phyloP scores from a whole-genome alignment of 2,888 invertebrate species.

The Agrilus mali region DNA sequence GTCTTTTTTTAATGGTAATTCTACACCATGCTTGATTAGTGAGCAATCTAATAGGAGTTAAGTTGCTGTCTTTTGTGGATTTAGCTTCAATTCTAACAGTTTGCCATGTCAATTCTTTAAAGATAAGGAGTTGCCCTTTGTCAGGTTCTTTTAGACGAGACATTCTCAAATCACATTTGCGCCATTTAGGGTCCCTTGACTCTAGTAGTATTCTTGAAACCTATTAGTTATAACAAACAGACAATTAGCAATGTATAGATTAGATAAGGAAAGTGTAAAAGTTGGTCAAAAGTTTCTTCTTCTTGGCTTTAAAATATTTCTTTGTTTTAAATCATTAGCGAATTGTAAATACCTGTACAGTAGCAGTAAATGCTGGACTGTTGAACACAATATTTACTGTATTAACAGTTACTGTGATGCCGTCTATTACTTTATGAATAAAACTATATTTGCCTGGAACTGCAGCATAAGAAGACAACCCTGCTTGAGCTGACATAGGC shows the following conservation, averaged over 20 bases:
- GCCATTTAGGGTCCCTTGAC: constrained; percentile 87
- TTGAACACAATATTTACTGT: constrained; percentile 87
- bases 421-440: constrained; percentile 91
- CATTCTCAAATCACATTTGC: constrained; percentile 72
- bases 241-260: not conserved
- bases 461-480: constrained; percentile 41
- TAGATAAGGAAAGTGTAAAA: not conserved
- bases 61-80: constrained; percentile 59
- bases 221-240: constrained; percentile 36
- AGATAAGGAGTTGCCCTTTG: constrained; percentile 82
- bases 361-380: constrained; percentile 90
- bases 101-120: constrained; percentile 97
- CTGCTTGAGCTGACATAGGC: constrained; percentile 43
- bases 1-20: constrained; percentile 88
- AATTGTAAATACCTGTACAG: constrained; percentile 65
- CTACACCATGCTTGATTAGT: constrained; percentile 91
- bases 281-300: constrained; percentile 5
- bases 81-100: constrained; percentile 90
- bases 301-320: no score
- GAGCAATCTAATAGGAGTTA: constrained; percentile 82
- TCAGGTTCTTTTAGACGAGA: constrained; percentile 85
- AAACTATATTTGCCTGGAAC: constrained; percentile 68
- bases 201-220: constrained; percentile 87
- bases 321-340: not conserved
- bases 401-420: constrained; percentile 91